Base-by-base conservation (phyloP, 2,888 invertebrate genomes). In the Zonitis immaculata region DNA sequence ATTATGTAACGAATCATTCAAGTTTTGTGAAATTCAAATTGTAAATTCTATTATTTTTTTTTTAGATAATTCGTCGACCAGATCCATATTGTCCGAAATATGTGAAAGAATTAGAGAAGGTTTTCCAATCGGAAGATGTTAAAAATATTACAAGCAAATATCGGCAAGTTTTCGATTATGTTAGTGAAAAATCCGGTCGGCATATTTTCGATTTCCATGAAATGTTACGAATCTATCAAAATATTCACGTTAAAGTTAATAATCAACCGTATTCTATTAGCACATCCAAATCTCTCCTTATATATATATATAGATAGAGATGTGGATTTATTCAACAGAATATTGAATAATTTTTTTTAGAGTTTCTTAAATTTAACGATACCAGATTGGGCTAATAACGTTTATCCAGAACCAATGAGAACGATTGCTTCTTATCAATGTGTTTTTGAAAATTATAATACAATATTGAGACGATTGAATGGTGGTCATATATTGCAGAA, bases 331-430 rank as follows among this genome's bases (percentile, higher is more conserved):
- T 6, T 6, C n/a, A n/a, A n/a, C n/a, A n/a, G n/a, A n/a, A n/a
- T n/a, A 16, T 12, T 28, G 12, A 16, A 14, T 47, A 7, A 8
- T 14, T 16, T 35, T 48, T 49, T 52, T 27, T 28, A 52, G 51
- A 28, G 20, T 42, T 47, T 52, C 7, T 28, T 66, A 48, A 63
- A 66, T 50, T 48, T 71, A 14, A 39, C 60, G 2, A 54, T 75
- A 8, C 75, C 75, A 3, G 49, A 59, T 7, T 76, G 76, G 76
- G 61, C 71, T 0, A 43, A 51, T 1, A 60, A 60, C 3, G 60
- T 73, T 16, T 59, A 57, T 49, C 61, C 61, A n/a, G 22, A 58
- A 52, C 66, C 75, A 25, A 60, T 62, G n/a, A 60, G 67, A 12
- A 68, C 64, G 5, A 67, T 60, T 8, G 54, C 66, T 0, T 51